These are phyloP conservation scores for Sarcophaga carnaria DNA, from an alignment of 2,888 invertebrate species.

Conservation along the genomic window DNA sequence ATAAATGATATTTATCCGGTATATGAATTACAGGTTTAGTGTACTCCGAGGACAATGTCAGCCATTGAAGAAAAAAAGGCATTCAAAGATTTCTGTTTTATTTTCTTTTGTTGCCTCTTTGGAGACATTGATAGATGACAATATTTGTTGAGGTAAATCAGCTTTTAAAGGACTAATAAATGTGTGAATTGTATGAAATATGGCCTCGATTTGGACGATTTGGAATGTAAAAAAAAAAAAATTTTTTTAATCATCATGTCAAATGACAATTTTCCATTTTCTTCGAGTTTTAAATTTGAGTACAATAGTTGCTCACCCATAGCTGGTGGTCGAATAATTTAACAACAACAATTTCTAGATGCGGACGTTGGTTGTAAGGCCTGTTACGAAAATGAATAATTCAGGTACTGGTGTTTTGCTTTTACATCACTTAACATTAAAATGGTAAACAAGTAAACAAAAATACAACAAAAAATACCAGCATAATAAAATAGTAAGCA, in stretches of 20 bases:
- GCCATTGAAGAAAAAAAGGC: constrained; percentile 23
- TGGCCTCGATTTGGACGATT: background rate
- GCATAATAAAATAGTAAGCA: too few relatives aligned
- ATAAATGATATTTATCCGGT: constrained; percentile 70
- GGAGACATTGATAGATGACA: constrained; percentile 63
- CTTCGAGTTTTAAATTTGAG: background rate
- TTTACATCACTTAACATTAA: too few relatives aligned
- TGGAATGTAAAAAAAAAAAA: background rate
- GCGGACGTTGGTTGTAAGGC: too few relatives aligned
- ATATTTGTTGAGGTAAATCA: constrained; percentile 31
- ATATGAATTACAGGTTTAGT: constrained; percentile 65
- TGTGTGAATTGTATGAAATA: constrained; percentile 13
- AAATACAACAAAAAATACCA: too few relatives aligned
- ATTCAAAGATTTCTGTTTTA: constrained; percentile 41
- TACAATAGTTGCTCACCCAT: too few relatives aligned
- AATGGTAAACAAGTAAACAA: too few relatives aligned
- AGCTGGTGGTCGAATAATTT: too few relatives aligned
- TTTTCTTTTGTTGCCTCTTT: background rate
- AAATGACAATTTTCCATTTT: background rate
- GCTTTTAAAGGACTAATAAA: constrained; percentile 9
- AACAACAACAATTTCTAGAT: too few relatives aligned
- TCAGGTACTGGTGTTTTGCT: too few relatives aligned
- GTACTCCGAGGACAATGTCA: constrained; percentile 12
- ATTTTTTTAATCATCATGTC: background rate
- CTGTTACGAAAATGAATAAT: too few relatives aligned